These are phyloP conservation scores for Elgaria multicarinata DNA, from an alignment of 2,113 vertebrate species.

Conservation along the genomic window DNA sequence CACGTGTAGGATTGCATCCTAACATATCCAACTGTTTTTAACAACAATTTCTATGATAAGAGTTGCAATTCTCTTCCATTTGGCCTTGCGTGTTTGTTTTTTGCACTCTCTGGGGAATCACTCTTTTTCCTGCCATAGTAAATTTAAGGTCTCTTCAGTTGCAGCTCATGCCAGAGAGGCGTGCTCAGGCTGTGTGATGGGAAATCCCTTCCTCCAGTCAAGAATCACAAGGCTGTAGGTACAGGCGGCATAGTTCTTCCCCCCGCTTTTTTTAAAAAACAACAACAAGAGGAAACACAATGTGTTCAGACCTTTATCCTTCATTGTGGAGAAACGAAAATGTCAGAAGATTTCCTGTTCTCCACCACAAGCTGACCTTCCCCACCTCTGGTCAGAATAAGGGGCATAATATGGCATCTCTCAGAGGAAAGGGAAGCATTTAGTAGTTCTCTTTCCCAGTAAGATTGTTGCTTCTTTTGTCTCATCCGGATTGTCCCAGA, in stretches of 20 bases:
- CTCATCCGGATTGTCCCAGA: not conserved
- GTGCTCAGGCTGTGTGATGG: not conserved
- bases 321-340: conserved; percentile 1
- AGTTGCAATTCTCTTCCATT: not conserved
- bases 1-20: too few relatives aligned
- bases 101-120: not conserved
- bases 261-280: too few relatives aligned
- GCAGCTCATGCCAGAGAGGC: not conserved
- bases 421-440: not conserved
- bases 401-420: not conserved
- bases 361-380: not conserved
- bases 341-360: conserved; percentile 9
- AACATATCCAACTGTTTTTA: not conserved
- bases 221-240: not conserved
- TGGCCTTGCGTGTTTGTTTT: not conserved
- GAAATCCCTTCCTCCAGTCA: not conserved
- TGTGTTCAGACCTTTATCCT: not conserved
- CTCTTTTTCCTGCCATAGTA: not conserved
- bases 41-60: not conserved
- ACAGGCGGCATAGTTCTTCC: not conserved
- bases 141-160: not conserved
- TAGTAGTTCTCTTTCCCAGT: not conserved
- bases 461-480: not conserved
- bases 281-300: conserved; percentile 8
- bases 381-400: not conserved